phyloP scores from a whole-genome alignment of 2,888 invertebrate genomes.

The Crematogaster levior region DNA sequence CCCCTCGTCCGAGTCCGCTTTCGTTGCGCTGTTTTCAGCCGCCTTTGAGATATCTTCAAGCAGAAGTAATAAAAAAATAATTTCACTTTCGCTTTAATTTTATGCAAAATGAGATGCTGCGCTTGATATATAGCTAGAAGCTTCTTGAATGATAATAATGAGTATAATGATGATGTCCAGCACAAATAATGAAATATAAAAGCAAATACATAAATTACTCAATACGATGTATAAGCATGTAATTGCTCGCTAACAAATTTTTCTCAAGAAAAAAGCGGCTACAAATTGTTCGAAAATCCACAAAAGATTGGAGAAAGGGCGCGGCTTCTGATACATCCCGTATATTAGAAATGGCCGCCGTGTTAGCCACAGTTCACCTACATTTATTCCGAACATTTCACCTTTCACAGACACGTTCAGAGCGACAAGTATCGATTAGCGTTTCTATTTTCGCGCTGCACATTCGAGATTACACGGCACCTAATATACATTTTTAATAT shows the following conservation, averaged over 20 bases:
- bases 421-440: constrained; percentile 50
- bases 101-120: neutral
- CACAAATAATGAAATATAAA: neutral
- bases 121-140: neutral
- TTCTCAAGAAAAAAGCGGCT: too few relatives aligned
- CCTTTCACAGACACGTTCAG: constrained; percentile 48
- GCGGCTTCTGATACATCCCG: constrained; percentile 49
- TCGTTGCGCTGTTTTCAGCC: constrained; percentile 56
- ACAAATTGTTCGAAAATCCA: constrained; percentile 21
- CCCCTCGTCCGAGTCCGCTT: constrained; percentile 62
- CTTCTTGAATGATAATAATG: neutral
- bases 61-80: constrained; percentile 16
- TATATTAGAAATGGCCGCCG: constrained; percentile 53
- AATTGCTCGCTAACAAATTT: neutral
- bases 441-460: constrained; percentile 52
- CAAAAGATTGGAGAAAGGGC: constrained; percentile 32
- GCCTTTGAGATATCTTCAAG: constrained; percentile 48
- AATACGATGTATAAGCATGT: neutral
- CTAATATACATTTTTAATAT: constrained; percentile 50
- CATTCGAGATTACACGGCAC: constrained; percentile 42
- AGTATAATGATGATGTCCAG: neutral
- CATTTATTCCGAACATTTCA: constrained; percentile 55
- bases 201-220: neutral
- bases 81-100: neutral
- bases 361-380: constrained; percentile 54